Evolutionary conservation across 1,140 invertebrate species (phyloP).

Genomic region (Drepana arcuata): DNA sequence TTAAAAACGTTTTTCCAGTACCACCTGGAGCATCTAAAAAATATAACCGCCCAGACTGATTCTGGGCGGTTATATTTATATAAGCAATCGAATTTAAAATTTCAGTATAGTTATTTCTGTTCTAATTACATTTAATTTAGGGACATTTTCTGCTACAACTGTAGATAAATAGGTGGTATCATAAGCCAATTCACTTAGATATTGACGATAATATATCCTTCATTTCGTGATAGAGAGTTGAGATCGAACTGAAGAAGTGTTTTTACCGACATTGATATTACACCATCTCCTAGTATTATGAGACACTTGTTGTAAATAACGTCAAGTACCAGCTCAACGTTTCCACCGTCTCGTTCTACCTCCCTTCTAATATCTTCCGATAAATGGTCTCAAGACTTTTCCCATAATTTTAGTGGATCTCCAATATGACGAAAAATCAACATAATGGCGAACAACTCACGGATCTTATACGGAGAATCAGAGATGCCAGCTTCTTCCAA

Average conservation of each 20-base stretch:
- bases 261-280: constrained; percentile 7
- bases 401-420: background rate
- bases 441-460: background rate
- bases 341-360: background rate
- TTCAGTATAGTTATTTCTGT: constrained; percentile 10
- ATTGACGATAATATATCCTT: background rate
- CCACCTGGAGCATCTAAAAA: constrained; percentile 10
- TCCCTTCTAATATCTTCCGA: background rate
- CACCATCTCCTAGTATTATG: constrained; percentile 3
- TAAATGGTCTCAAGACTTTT: background rate
- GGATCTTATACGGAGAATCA: background rate
- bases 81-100: constrained; percentile 7
- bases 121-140: constrained; percentile 7
- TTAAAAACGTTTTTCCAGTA: constrained; percentile 5
- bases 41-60: constrained; percentile 5
- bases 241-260: background rate
- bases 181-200: too few species aligned
- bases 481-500: background rate
- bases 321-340: background rate
- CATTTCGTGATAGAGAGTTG: background rate
- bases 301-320: constrained; percentile 12
- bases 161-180: too few species aligned
- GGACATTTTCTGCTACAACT: constrained; percentile 7
- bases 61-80: too few species aligned
- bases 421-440: background rate